A percentile compares a stretch with the other conserved stretches of the same genome.
Conservation (phyloP, 2,797 vertebrate genomes). For the Chiloscyllium punctatum region DNA sequence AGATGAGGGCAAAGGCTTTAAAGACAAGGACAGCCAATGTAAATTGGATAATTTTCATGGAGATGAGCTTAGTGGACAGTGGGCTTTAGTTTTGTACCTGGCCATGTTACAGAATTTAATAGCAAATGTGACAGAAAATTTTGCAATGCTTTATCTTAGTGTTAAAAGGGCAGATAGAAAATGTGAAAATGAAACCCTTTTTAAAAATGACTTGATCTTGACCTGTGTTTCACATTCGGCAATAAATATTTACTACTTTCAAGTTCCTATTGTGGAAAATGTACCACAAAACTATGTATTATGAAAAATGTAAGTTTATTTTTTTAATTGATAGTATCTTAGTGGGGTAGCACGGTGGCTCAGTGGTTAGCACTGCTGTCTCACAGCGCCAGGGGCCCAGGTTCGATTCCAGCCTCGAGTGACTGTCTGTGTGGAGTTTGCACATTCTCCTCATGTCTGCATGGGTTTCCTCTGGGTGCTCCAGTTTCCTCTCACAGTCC, state of each 20-base stretch:
- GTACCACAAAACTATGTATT: background rate
- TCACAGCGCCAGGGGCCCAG: too few species aligned
- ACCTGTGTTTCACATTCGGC: background rate
- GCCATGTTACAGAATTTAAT: background rate
- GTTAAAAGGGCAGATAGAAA: background rate
- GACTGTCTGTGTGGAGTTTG: too few species aligned
- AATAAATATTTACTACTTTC: background rate
- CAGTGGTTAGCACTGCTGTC: too few species aligned
- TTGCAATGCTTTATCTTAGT: background rate
- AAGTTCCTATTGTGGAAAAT: background rate
- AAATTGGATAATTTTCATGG: background rate
- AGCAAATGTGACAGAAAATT: background rate
- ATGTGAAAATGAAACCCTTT: background rate
- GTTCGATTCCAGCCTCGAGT: too few species aligned
- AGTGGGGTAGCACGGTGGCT: too few species aligned
- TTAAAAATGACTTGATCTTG: background rate
- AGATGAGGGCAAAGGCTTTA: background rate
- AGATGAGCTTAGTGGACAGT: background rate
- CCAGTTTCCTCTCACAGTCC: too few species aligned
- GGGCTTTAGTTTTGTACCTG: background rate
- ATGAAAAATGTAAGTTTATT: background rate
- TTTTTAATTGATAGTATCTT: background rate
- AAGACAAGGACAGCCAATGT: background rate
- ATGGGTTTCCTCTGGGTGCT: too few species aligned
- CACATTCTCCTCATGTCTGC: too few species aligned